Evolutionary conservation across 2,113 vertebrate species (phyloP), one percentile per base, ranked within the genome.

Genomic region (Ophiodon elongatus): DNA sequence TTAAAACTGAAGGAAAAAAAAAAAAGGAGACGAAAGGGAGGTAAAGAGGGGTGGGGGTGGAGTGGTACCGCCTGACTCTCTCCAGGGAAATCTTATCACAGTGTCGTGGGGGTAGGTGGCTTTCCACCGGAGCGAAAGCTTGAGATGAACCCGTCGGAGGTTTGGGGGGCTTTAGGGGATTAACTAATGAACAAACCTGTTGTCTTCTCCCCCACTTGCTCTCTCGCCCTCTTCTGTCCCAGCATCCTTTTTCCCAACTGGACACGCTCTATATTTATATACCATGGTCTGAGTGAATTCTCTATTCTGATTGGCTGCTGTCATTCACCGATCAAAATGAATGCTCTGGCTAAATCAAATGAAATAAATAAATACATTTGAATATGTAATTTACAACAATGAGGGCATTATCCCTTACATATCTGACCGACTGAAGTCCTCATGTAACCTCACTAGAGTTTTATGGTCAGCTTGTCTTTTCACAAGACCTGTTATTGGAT

Each of bases 31-130:
- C 63, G 57, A 39, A 67, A 35, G 35, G 71, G 73, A 62, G 41
- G 63, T 23, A 79, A 73, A 65, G 79, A 17, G 73, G 56, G 19
- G 67, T 17, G 67, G 73, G 56, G 64, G 31, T 19, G 19, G 23
- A 71, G 67, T 45, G 79, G 80, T 11, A 73, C 89, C 86, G 83
- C 85, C 85, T 70, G 89, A 91, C 56, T 83, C 80, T 92, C 87
- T 83, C 89, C 68, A n/a, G 91, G 85, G 92, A 91, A 93, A 91
- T 90, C 85, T 91, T 84, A 79, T 84, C 82, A 67, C 27, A 43
- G 74, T 31, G 76, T 6, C 15, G 27, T 4, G 41, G 43, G 67
- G 67, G 79, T 71, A 25, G 65, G 76, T 4, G 75, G 39, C 27
- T 76, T 79, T 78, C 72, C 21, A 62, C n/a, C 37, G 50, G 82